Base-by-base conservation (phyloP, 2,888 invertebrate species). In the Polia nebulosa region DNA sequence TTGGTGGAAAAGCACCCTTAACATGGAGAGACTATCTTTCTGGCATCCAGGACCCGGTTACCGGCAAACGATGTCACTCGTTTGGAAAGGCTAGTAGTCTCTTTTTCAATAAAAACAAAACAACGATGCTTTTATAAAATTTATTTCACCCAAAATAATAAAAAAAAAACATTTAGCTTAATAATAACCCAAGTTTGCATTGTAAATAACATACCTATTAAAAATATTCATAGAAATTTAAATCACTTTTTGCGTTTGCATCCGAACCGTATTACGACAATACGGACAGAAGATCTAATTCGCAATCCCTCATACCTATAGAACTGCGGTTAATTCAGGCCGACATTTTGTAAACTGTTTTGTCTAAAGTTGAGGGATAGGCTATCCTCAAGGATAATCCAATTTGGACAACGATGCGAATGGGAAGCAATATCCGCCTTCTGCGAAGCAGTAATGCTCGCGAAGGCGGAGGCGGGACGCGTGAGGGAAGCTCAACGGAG, bases 111-210 rank as follows among this genome's bases (percentile, higher is more conserved):
- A 39, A n/a, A 22, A 61, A 72, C 29, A 64, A 64, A 76, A n/a
- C 8, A 3, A 17, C 25, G n/a, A 34, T 2, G 34, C 6, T 64
- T 61, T 61, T 47, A 17, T 44, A 45, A 27, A 58, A 32, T 73
- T 73, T 73, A 77, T 61, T 64, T 32, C 36, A 39, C 9, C 29
- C 36, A 68, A 62, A 68, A 60, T 25, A 36, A 63, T 61, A 69
- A 77, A 29, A 69, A 69, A 69, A 72, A 1, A 56, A 17, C 29
- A n/a, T n/a, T n/a, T 76, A 68, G 8, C 52, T 60, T 72, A 68
- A 41, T 0, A 27, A 76, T 44, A 45, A 61, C 25, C 22, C 17
- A 52, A 61, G 34, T 64, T 76, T 77, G 76, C 77, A 77, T 77
- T 76, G 68, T 55, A 60, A 61, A 73, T 59, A 64, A 49, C 44